These are phyloP conservation scores for Ferdinandea cuprea DNA, from an alignment of 2,888 invertebrate species.

Conservation along the genomic window DNA sequence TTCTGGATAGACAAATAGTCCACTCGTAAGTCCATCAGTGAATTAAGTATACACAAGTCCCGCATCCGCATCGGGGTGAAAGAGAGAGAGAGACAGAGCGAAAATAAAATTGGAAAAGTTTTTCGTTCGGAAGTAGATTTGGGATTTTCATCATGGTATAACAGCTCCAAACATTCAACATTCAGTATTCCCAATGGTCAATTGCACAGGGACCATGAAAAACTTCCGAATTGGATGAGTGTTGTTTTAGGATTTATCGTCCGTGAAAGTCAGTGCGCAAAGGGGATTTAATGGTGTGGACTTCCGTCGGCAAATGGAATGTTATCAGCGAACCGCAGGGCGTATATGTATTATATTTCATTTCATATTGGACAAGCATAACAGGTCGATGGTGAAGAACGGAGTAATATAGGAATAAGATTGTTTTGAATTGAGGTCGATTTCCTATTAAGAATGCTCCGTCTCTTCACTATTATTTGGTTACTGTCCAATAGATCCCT, in stretches of 20 bases:
- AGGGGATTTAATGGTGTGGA: background rate
- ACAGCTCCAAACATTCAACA: background rate
- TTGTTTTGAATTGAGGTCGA: too few species aligned
- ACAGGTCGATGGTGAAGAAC: too few species aligned
- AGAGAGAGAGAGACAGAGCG: background rate
- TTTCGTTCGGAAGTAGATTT: background rate
- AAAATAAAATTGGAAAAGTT: slow-evolving; percentile 35
- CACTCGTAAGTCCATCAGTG: too few species aligned
- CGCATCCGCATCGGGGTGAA: background rate
- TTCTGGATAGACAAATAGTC: background rate
- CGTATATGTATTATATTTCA: slow-evolving; percentile 2
- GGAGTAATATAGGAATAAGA: too few species aligned
- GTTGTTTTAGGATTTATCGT: background rate
- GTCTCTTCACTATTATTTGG: too few species aligned
- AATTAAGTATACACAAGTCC: background rate
- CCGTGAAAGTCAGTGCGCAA: background rate
- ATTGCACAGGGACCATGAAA: background rate
- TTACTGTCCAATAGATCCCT: too few species aligned
- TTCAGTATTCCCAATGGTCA: background rate
- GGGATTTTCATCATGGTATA: background rate
- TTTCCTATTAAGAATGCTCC: too few species aligned
- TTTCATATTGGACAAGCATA: background rate
- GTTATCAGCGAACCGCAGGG: background rate
- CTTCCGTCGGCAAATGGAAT: background rate
- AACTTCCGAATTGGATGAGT: background rate